Conservation (phyloP, 2,113 vertebrate genomes). For the Melanostigma gelatinosum region DNA sequence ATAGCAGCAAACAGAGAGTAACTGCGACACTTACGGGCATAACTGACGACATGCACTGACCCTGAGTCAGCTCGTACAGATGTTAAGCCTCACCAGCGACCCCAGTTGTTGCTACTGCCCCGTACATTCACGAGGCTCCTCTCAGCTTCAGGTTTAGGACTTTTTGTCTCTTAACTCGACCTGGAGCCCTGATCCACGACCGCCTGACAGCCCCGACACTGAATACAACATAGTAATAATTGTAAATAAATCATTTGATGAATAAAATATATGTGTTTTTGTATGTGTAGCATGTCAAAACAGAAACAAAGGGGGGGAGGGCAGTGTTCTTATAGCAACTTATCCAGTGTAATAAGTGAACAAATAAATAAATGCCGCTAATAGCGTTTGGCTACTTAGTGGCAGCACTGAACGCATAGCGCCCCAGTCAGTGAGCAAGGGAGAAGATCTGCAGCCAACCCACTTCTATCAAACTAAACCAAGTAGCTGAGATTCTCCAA, state of each 20-base stretch:
- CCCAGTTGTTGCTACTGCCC: not conserved
- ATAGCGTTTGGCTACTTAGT: not conserved
- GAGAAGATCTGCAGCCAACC: not conserved
- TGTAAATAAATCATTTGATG: conserved; percentile 6
- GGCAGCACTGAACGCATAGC: not conserved
- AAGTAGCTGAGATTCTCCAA: not conserved
- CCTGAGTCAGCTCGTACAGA: not conserved
- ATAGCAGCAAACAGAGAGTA: not conserved
- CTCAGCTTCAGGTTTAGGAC: not conserved
- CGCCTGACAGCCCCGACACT: not conserved
- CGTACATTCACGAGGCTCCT: not conserved
- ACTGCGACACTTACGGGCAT: not conserved
- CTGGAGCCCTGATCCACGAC: not conserved
- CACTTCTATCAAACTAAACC: not conserved
- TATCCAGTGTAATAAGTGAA: not conserved
- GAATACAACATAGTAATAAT: not conserved
- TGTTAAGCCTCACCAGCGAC: not conserved
- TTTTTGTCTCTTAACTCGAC: not conserved
- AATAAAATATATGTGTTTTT: not conserved
- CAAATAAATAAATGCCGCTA: not conserved
- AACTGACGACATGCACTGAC: not conserved
- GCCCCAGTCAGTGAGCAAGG: not conserved
- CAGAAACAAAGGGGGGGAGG: not conserved
- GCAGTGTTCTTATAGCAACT: not conserved
- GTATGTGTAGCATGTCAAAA: not conserved